Conservation (phyloP, 2,797 vertebrate genomes). For the Thalassophryne amazonica region DNA sequence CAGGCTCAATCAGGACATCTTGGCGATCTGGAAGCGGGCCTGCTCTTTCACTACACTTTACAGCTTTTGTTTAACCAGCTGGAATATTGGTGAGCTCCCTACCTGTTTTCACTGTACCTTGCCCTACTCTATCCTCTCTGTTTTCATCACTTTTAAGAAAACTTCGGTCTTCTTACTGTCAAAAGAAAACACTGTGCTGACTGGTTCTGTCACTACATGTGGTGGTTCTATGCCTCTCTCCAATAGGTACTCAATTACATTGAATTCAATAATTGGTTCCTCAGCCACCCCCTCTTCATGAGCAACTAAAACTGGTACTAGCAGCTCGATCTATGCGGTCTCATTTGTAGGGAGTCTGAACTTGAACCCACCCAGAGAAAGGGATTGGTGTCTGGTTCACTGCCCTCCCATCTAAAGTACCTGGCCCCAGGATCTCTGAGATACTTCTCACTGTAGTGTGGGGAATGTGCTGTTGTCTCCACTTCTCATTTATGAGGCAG, state of each 20-base stretch:
- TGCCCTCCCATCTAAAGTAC: slow-evolving; percentile 1
- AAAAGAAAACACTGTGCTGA: slow-evolving; percentile 10
- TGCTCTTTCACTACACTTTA: background rate
- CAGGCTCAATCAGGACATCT: background rate
- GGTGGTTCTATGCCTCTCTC: background rate
- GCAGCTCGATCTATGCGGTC: background rate
- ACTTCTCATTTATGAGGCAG: slow-evolving; percentile 17
- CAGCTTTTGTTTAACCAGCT: background rate
- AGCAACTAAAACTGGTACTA: slow-evolving; percentile 5
- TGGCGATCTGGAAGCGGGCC: background rate
- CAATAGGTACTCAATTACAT: slow-evolving; percentile 12
- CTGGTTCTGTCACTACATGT: background rate
- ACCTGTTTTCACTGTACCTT: background rate
- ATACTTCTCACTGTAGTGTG: background rate
- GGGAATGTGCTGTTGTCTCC: slow-evolving; percentile 5
- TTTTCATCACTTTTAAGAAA: background rate
- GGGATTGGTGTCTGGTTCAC: too few relatives aligned
- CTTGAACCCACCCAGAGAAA: too few relatives aligned
- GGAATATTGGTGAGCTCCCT: background rate
- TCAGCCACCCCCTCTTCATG: background rate
- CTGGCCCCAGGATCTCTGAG: slow-evolving; percentile 8
- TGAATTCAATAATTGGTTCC: slow-evolving; percentile 23
- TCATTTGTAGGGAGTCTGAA: too few relatives aligned
- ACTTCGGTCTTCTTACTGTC: slow-evolving; percentile 5
- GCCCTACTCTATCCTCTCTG: background rate